Percentiles rank a stretch among this genome's conserved stretches.
These are phyloP conservation scores for Onychostruthus taczanowskii DNA, from an alignment of 2,113 vertebrate species.

Conservation along the genomic window DNA sequence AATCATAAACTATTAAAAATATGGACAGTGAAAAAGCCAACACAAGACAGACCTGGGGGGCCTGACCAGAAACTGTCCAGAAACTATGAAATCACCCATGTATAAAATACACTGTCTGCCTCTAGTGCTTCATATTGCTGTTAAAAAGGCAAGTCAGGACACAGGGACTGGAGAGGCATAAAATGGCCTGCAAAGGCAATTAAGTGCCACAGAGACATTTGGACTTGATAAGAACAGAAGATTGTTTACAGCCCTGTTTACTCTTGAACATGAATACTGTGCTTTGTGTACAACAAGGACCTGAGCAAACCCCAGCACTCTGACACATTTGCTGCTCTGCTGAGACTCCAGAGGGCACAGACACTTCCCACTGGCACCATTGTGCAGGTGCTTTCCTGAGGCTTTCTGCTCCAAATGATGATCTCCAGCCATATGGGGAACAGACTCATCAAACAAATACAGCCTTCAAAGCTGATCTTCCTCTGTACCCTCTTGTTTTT, in stretches of 20 bases:
- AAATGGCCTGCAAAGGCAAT: neutral
- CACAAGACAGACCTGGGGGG: neutral
- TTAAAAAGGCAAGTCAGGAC: neutral
- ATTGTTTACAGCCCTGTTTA: slow-evolving; percentile 5
- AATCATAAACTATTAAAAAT: neutral
- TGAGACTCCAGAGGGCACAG: neutral
- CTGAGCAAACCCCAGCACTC: neutral
- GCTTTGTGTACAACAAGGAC: neutral
- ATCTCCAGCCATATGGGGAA: neutral
- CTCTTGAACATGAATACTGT: neutral
- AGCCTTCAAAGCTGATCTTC: neutral
- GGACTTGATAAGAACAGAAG: neutral
- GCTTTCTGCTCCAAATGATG: neutral
- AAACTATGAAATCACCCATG: neutral
- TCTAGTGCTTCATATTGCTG: neutral
- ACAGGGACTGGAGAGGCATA: neutral
- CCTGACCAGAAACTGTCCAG: neutral
- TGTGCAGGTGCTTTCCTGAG: neutral
- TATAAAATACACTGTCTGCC: neutral
- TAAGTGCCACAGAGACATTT: neutral
- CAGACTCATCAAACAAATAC: neutral
- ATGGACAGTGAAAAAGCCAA: neutral
- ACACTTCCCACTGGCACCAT: neutral
- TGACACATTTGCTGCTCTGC: neutral
- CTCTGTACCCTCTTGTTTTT: neutral